Conservation (phyloP, 92 coral and sea anemone genomes). For the Porites cylindrica region DNA sequence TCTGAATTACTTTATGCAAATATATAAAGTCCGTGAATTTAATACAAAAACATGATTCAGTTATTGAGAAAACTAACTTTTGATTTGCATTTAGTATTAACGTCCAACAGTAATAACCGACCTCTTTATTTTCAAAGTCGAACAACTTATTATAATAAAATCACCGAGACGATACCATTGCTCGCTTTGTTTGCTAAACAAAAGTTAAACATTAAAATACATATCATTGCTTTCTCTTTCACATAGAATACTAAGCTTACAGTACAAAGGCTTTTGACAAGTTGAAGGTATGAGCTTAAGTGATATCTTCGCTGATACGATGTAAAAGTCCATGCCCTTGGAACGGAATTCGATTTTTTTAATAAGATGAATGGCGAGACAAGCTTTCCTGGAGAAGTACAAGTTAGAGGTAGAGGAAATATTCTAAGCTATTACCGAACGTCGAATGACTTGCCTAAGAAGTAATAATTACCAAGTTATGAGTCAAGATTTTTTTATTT, state of each 20-base stretch:
- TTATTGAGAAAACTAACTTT: background rate
- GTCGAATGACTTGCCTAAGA: background rate
- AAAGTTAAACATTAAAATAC: conserved; percentile 15
- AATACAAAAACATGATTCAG: too few relatives aligned
- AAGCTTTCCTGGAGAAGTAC: background rate
- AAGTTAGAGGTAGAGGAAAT: background rate
- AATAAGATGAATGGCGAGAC: background rate
- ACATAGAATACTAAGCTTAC: conserved; percentile 3
- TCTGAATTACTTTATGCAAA: background rate
- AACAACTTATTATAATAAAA: conserved; percentile 17
- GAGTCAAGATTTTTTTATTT: background rate
- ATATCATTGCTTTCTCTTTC: background rate
- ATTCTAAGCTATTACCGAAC: background rate
- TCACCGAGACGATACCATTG: conserved; percentile 11
- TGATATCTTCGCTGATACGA: conserved; percentile 3
- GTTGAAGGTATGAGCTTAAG: background rate
- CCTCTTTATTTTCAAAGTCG: background rate
- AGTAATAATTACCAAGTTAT: background rate
- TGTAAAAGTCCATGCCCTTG: background rate
- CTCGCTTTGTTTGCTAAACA: conserved; percentile 44
- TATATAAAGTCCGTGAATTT: background rate
- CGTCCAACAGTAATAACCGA: background rate
- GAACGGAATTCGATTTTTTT: background rate
- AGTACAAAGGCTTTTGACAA: conserved; percentile 1
- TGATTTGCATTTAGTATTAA: conserved; percentile 2